A percentile compares a stretch with the other conserved stretches of the same genome.
These are phyloP conservation scores for Podarcis cretensis DNA, from an alignment of 2,113 vertebrate species.

Conservation along the genomic window DNA sequence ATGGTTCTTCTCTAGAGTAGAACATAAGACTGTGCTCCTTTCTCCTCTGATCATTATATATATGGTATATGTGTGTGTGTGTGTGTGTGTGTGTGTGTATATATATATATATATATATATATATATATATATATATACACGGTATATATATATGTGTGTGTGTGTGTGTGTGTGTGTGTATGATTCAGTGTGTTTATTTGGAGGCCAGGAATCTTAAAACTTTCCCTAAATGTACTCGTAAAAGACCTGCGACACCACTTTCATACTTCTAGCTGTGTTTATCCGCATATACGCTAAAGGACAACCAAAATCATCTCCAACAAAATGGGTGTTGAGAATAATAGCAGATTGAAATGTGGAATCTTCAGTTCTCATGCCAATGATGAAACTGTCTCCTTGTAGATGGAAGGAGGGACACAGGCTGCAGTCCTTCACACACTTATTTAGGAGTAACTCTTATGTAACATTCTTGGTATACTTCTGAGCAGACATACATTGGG, in stretches of 20 bases:
- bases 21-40: not conserved
- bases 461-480: too few species aligned
- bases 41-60: not conserved
- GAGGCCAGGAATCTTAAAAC: not conserved
- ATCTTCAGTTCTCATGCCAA: not conserved
- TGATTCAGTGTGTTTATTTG: not conserved
- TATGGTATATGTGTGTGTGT: too few species aligned
- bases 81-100: too few species aligned
- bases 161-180: too few species aligned
- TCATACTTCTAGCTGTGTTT: not conserved
- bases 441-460: not conserved
- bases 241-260: not conserved
- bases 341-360: not conserved
- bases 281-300: not conserved
- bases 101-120: too few species aligned
- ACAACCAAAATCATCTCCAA: not conserved
- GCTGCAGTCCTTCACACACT: not conserved
- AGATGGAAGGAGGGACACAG: not conserved
- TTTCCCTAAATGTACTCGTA: not conserved
- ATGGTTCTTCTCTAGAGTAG: not conserved
- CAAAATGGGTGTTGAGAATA: not conserved
- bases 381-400: not conserved
- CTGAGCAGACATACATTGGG: not conserved
- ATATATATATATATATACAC: fast-evolving
- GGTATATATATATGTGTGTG: too few species aligned